Conservation (phyloP, 2,113 vertebrate species). For the Elaphurus davidianus region DNA sequence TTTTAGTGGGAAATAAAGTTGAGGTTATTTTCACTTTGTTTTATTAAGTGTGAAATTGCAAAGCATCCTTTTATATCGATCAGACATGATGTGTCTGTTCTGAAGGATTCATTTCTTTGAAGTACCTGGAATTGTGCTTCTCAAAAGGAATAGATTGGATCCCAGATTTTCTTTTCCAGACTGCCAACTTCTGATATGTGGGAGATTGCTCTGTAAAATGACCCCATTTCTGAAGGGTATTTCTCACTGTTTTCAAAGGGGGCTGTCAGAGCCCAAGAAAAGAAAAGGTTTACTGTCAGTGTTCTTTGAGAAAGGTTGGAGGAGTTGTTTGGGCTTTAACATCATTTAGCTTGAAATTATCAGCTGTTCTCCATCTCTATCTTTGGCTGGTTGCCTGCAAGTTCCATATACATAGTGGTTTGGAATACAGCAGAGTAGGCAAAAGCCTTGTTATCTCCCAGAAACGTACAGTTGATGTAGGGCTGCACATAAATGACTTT, state of each 20-base stretch:
- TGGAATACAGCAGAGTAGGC: conserved; percentile 2
- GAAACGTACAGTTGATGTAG: conserved; percentile 46
- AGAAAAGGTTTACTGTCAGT: background rate
- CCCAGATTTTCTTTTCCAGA: conserved; percentile 59
- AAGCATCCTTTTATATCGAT: conserved; percentile 75
- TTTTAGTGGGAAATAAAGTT: conserved; percentile 52
- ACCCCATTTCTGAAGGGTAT: conserved; percentile 41
- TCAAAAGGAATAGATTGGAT: conserved; percentile 72
- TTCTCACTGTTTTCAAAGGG: conserved; percentile 26
- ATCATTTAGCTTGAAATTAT: background rate
- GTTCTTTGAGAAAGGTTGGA: background rate
- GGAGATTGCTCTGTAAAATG: conserved; percentile 40
- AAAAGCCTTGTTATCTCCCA: conserved; percentile 47
- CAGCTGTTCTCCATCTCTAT: background rate
- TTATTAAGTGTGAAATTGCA: conserved; percentile 71
- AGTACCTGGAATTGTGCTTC: conserved; percentile 69
- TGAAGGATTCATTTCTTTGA: conserved; percentile 66
- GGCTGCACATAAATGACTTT: conserved; percentile 67
- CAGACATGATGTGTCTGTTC: conserved; percentile 74
- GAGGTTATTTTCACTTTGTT: conserved; percentile 45
- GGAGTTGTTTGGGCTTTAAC: conserved; percentile 14
- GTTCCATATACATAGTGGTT: background rate
- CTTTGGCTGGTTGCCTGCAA: background rate
- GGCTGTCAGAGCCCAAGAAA: background rate
- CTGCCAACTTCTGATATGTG: conserved; percentile 50